These are phyloP conservation scores for Dusona sp. DNA, from an alignment of 2,888 invertebrate species.

Conservation along the genomic window DNA sequence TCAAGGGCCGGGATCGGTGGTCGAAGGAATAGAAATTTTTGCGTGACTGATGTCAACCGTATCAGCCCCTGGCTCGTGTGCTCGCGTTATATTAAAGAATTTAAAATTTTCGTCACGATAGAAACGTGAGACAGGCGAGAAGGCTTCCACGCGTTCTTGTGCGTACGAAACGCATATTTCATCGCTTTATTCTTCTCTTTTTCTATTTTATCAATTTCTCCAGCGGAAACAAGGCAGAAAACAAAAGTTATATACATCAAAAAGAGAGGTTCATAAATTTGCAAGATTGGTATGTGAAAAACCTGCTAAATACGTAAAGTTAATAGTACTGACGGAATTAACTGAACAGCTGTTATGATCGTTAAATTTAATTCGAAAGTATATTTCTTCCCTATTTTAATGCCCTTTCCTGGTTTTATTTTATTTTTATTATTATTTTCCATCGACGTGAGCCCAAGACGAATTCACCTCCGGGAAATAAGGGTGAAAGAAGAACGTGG, in stretches of 20 bases:
- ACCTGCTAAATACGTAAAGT: neutral
- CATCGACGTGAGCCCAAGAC: conserved; percentile 52
- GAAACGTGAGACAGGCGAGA: conserved; percentile 45
- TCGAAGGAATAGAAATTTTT: conserved; percentile 54
- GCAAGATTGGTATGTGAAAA: conserved; percentile 20
- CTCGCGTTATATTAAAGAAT: conserved; percentile 64
- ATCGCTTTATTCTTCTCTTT: conserved; percentile 25
- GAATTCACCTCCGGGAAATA: conserved; percentile 64
- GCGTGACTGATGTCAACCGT: conserved; percentile 4
- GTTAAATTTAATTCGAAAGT: conserved; percentile 44
- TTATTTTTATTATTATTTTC: conserved; percentile 43
- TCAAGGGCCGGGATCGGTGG: conserved; percentile 24
- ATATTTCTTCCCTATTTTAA: conserved; percentile 36
- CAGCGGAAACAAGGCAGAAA: conserved; percentile 6
- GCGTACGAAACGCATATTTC: conserved; percentile 57
- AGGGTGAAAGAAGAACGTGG: conserved; percentile 15
- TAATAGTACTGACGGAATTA: neutral
- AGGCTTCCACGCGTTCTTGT: conserved; percentile 43
- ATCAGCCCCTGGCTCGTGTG: neutral
- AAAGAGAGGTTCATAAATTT: conserved; percentile 7
- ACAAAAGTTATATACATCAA: conserved; percentile 18
- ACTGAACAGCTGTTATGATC: conserved; percentile 26
- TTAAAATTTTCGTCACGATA: conserved; percentile 63
- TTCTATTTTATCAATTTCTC: conserved; percentile 41
- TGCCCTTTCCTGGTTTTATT: conserved; percentile 8